Evolutionary conservation across 2,113 vertebrate species (phyloP).

Genomic region (Catagonus wagneri): DNA sequence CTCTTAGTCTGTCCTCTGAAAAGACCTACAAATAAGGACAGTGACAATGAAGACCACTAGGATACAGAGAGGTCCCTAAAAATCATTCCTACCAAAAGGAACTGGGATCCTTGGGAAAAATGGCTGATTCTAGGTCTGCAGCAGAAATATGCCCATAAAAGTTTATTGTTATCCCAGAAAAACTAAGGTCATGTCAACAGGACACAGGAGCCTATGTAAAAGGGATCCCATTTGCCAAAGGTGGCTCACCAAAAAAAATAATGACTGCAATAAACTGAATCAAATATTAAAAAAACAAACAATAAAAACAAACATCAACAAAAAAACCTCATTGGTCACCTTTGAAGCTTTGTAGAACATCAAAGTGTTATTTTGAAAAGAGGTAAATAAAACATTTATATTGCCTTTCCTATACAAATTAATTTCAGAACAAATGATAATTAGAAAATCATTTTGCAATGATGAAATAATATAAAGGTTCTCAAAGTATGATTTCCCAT

Average conservation of each 20-base stretch:
- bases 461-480: neutral
- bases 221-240: neutral
- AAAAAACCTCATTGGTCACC: neutral
- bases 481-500: neutral
- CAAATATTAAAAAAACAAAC: neutral
- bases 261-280: neutral
- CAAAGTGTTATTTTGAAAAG: neutral
- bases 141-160: neutral
- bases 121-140: neutral
- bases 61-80: neutral
- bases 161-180: neutral
- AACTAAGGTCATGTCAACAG: neutral
- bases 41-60: neutral
- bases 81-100: neutral
- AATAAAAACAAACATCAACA: neutral
- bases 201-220: neutral
- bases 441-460: neutral
- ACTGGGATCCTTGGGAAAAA: neutral
- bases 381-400: neutral
- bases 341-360: neutral
- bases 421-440: constrained; percentile 24
- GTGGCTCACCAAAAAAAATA: neutral
- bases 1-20: neutral
- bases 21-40: constrained; percentile 12
- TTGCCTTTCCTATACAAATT: neutral